A percentile compares a stretch with the other conserved stretches of the same genome.
Evolutionary conservation across 1,140 invertebrate genomes (phyloP).

Genomic region (Thaumatotibia leucotreta): DNA sequence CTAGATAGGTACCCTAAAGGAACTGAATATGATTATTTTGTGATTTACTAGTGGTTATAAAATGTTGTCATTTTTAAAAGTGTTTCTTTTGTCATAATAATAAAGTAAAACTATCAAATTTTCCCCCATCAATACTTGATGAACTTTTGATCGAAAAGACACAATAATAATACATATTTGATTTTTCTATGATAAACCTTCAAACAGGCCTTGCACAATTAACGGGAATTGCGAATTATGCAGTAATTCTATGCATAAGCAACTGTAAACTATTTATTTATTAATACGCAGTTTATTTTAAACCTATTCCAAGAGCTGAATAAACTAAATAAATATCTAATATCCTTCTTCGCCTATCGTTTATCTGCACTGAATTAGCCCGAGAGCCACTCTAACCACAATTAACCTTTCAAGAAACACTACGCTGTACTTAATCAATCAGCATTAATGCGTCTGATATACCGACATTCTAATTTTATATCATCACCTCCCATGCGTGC

Average conservation of each 20-base stretch:
- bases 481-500: neutral
- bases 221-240: no score
- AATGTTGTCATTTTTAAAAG: no score
- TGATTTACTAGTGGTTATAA: no score
- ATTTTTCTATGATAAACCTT: no score
- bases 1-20: no score
- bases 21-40: no score
- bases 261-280: neutral
- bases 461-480: conserved; percentile 7
- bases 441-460: conserved; percentile 8
- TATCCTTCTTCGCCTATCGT: neutral
- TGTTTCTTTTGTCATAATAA: no score
- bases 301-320: neutral
- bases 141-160: no score
- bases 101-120: no score
- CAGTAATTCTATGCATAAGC: neutral
- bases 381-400: conserved; percentile 7
- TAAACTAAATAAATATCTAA: neutral
- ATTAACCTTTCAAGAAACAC: conserved; percentile 10
- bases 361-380: neutral
- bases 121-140: no score
- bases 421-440: conserved; percentile 7
- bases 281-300: neutral
- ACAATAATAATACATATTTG: no score
- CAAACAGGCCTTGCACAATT: no score